Percentiles rank a stretch among this genome's conserved stretches.
phyloP scores from a whole-genome alignment of 2,113 vertebrate species.

The Oryzias melastigma region DNA sequence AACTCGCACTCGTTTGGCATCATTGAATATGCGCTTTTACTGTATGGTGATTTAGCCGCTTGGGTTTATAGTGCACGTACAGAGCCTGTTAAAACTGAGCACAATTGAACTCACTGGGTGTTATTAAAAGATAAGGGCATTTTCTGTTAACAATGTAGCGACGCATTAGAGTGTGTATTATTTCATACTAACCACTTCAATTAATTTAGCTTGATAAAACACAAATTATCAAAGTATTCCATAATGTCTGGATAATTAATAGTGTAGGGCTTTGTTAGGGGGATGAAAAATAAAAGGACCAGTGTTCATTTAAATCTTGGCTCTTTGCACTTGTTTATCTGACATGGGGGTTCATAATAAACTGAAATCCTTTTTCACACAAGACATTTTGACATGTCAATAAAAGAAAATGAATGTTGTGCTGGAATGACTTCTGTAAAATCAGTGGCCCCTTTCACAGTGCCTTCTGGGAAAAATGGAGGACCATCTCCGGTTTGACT shows the following conservation, averaged over 20 bases:
- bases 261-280: conserved; percentile 1
- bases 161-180: conserved; percentile 30
- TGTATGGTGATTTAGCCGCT: conserved; percentile 25
- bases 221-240: conserved; percentile 16
- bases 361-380: background rate
- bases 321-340: conserved; percentile 1
- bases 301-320: conserved; percentile 2
- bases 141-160: conserved; percentile 25
- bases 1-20: too few relatives aligned
- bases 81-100: conserved; percentile 26
- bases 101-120: conserved; percentile 20
- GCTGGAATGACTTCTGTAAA: too few relatives aligned
- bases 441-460: too few relatives aligned
- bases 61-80: conserved; percentile 13
- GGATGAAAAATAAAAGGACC: background rate
- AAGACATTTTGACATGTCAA: conserved; percentile 1
- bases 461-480: too few relatives aligned
- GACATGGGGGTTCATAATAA: conserved; percentile 4
- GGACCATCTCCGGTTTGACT: too few relatives aligned
- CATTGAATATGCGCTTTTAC: background rate
- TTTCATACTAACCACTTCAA: conserved; percentile 17
- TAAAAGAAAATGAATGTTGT: background rate
- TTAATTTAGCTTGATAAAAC: conserved; percentile 30
- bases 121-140: conserved; percentile 39
- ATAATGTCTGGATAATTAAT: conserved; percentile 16